Percentiles rank a stretch among this genome's conserved stretches.
Conservation (phyloP, 1,140 invertebrate species). For the Zaprionus ornatus region DNA sequence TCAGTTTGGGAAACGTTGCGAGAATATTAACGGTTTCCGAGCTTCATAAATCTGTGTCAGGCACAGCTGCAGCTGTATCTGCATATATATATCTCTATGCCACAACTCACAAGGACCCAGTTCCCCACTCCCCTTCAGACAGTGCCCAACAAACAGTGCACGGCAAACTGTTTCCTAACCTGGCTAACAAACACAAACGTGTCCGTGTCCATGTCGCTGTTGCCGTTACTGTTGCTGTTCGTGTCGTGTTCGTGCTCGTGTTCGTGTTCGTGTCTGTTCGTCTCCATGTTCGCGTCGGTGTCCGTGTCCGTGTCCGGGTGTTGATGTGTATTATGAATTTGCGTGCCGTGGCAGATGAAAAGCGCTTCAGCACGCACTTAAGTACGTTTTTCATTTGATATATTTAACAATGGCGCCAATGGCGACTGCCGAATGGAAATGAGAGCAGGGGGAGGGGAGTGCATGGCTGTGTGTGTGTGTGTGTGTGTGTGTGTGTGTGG, state of each 20-base stretch:
- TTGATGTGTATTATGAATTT: slow-evolving; percentile 60
- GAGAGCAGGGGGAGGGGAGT: not conserved
- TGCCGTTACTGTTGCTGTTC: not conserved
- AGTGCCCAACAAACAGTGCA: not conserved
- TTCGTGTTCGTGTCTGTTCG: not conserved
- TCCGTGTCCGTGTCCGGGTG: slow-evolving; percentile 18
- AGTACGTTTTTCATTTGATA: slow-evolving; percentile 63
- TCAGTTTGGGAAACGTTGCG: slow-evolving; percentile 6
- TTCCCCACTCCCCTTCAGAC: not conserved
- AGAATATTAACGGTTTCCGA: slow-evolving; percentile 2
- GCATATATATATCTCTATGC: too few species aligned
- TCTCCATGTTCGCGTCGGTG: not conserved
- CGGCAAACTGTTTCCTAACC: slow-evolving; percentile 13
- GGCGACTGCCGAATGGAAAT: not conserved
- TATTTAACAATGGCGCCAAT: slow-evolving; percentile 49
- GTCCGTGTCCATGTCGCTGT: not conserved
- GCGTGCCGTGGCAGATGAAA: slow-evolving; percentile 55
- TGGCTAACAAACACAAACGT: slow-evolving; percentile 24
- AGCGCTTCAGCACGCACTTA: slow-evolving; percentile 58
- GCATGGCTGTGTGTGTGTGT: not conserved
- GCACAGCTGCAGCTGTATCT: too few species aligned
- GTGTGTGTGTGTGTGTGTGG: not conserved
- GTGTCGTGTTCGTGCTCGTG: not conserved
- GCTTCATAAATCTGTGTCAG: slow-evolving; percentile 44
- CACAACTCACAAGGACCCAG: too few species aligned